A percentile compares a stretch with the other conserved stretches of the same genome.
phyloP scores from a whole-genome alignment of 2,797 vertebrate species.

The Telmatherina bonti region DNA sequence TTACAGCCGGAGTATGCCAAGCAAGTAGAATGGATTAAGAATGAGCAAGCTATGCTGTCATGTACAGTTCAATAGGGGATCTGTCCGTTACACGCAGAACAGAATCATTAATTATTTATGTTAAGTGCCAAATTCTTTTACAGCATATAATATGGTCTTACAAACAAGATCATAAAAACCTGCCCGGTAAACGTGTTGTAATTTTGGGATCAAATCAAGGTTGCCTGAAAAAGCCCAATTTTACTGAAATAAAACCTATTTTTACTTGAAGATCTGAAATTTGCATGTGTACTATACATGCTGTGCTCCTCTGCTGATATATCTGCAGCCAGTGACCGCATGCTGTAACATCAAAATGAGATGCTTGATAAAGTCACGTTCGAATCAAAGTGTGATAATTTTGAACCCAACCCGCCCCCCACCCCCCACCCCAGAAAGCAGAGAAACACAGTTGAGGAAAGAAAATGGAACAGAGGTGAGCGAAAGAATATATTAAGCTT shows the following conservation, averaged over 20 bases:
- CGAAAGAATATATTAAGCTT: slow-evolving; percentile 78
- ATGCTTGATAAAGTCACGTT: slow-evolving; percentile 55
- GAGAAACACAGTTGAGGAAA: slow-evolving; percentile 56
- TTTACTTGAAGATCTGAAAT: slow-evolving; percentile 24
- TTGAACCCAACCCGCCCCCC: slow-evolving; percentile 6
- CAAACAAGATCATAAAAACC: slow-evolving; percentile 40
- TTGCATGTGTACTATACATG: slow-evolving; percentile 10
- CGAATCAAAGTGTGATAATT: slow-evolving; percentile 65
- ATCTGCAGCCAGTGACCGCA: slow-evolving; percentile 25
- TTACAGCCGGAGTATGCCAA: slow-evolving; percentile 63
- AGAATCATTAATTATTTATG: slow-evolving; percentile 54
- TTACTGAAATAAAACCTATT: slow-evolving; percentile 49
- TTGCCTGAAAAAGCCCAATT: slow-evolving; percentile 33
- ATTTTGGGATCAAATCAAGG: slow-evolving; percentile 51
- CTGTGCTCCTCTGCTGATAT: slow-evolving; percentile 8
- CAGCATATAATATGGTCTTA: slow-evolving; percentile 10
- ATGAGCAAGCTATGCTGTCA: slow-evolving; percentile 45
- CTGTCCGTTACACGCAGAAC: slow-evolving; percentile 31
- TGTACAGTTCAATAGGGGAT: slow-evolving; percentile 53
- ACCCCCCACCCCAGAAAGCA: slow-evolving; percentile 39
- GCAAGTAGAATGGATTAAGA: slow-evolving; percentile 64
- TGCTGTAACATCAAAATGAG: slow-evolving; percentile 39
- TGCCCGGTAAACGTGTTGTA: slow-evolving; percentile 50
- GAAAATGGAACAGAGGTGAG: slow-evolving; percentile 69
- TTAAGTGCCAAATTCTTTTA: slow-evolving; percentile 24